A percentile compares a stretch with the other conserved stretches of the same genome.
These are phyloP conservation scores for Drosophila parvula DNA, from an alignment of 1,140 invertebrate species.

Conservation along the genomic window DNA sequence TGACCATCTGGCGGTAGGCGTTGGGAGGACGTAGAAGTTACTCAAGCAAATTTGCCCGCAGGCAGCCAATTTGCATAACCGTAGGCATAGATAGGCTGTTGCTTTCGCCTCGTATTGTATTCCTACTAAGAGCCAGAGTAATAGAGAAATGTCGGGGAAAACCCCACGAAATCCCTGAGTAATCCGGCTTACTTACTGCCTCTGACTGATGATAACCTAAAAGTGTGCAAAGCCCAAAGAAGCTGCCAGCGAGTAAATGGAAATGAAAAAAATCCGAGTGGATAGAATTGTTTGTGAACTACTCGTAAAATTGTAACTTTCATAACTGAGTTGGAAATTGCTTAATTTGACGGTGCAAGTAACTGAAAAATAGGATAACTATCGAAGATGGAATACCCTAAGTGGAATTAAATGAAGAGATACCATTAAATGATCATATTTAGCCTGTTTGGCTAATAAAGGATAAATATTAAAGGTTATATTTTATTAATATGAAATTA, in stretches of 20 bases:
- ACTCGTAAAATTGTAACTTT: constrained; percentile 50
- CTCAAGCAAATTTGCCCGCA: constrained; percentile 32
- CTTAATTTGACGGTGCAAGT: constrained; percentile 47
- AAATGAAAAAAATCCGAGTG: constrained; percentile 22
- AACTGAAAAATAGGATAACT: background rate
- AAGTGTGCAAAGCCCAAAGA: constrained; percentile 74
- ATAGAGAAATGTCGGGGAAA: constrained; percentile 63
- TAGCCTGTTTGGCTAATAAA: background rate
- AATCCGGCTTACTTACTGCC: constrained; percentile 70
- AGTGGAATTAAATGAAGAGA: background rate
- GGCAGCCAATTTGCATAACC: constrained; percentile 64
- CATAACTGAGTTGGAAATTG: constrained; percentile 46
- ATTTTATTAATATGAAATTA: background rate
- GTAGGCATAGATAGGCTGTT: constrained; percentile 53
- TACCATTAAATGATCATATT: background rate
- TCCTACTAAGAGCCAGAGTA: constrained; percentile 28
- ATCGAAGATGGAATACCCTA: background rate
- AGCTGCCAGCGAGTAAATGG: constrained; percentile 25
- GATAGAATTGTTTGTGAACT: constrained; percentile 66
- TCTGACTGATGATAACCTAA: constrained; percentile 71
- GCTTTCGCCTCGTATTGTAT: constrained; percentile 29
- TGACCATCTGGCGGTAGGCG: constrained; percentile 45
- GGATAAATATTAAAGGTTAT: background rate
- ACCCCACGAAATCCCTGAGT: constrained; percentile 70
- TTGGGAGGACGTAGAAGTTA: constrained; percentile 5